Evolutionary conservation across 2,888 invertebrate genomes (phyloP), one percentile per base, ranked within the genome.

Genomic region (Lacanobia wlatinum): DNA sequence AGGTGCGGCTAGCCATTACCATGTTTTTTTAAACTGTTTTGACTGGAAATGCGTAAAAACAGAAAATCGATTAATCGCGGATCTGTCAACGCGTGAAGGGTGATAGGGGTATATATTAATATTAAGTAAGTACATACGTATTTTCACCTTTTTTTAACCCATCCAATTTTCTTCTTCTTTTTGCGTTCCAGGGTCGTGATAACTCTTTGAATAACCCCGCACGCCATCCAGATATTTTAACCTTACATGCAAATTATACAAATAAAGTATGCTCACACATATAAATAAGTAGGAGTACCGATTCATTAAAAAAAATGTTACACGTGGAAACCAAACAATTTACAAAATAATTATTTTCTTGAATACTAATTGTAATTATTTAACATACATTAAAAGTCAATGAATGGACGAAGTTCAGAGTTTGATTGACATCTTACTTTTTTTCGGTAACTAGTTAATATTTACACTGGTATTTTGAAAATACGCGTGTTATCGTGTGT

Each of bases 381-480:
- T 71, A 48, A 68, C 58, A 55, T 77, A 46, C 1, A 43, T 63
- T 59, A 56, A 64, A 59, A 53, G 52, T 76, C 82, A 76, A 64
- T 64, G 70, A 63, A 80, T 43, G 1, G 16, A 46, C 10, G 8
- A 48, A 38, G 23, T 58, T 50, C 18, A 28, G 21, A 40, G 34
- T 59, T 77, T 60, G 46, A 68, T 72, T 71, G 68, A 78, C 71
- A 48, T 21, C 28, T 55, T 48, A 10, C 2, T 59, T 69, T 69
- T 73, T 65, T 76, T 40, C 12, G n/a, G 34, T 53, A 50, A 23
- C 43, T 60, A 18, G 23, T 68, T 46, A 70, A 82, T 70, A 53
- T 58, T 63, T 52, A 73, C 48, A 16, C 4, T 23, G n/a, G 18
- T 66, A 7, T 50, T 28, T 62, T 46, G 21, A 43, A 59, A 61